These are phyloP conservation scores for Pheosia tremula DNA, from an alignment of 2,888 invertebrate genomes.

Conservation along the genomic window DNA sequence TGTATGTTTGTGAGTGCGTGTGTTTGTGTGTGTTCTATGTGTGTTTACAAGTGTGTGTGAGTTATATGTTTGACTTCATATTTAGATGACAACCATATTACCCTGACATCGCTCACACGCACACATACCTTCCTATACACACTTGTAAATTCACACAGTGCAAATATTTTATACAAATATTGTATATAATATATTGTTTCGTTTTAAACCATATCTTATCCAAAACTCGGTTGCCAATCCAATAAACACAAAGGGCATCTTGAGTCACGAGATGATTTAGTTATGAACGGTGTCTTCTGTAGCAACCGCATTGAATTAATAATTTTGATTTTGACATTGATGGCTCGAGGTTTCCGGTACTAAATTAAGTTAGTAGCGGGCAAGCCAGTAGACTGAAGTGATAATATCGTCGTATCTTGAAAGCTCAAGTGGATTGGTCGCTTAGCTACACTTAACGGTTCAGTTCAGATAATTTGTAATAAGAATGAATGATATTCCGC, in stretches of 20 bases:
- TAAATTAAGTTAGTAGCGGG: neutral
- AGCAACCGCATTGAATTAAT: conserved; percentile 1
- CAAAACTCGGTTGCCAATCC: neutral
- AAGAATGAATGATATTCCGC: no score
- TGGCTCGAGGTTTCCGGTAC: neutral
- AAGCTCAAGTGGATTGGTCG: neutral
- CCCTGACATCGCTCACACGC: no score
- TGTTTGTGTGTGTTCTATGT: no score
- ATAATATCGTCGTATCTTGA: conserved; percentile 3
- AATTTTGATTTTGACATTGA: conserved; percentile 4
- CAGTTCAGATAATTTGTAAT: no score
- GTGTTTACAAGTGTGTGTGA: no score
- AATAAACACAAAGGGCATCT: neutral
- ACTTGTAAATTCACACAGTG: no score
- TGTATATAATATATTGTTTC: no score
- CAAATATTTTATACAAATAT: no score
- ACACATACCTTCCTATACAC: no score
- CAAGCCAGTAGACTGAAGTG: neutral
- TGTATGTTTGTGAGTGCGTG: no score
- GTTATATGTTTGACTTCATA: no score
- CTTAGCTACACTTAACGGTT: neutral
- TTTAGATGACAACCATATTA: no score
- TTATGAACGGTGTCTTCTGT: neutral
- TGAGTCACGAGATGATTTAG: neutral
- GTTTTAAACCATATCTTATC: neutral